These are phyloP conservation scores for Amaurobius ferox DNA, from an alignment of 2,888 invertebrate species.

Conservation along the genomic window DNA sequence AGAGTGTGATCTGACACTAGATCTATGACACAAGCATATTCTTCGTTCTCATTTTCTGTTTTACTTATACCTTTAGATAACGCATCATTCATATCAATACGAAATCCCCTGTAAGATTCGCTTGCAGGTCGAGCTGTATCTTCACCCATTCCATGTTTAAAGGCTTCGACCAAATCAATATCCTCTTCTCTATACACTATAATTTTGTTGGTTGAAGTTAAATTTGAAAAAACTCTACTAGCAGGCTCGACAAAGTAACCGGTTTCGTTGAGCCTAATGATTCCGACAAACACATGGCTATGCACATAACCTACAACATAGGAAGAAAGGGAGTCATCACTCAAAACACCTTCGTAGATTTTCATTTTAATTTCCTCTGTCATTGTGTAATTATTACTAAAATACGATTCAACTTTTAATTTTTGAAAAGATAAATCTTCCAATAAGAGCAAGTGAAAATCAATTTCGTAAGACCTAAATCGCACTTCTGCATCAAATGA, in stretches of 20 bases:
- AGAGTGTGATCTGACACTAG: conserved; percentile 76
- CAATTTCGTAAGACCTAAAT: background rate
- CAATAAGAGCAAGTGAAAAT: background rate
- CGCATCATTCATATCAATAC: too few relatives aligned
- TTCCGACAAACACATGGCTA: conserved; percentile 28
- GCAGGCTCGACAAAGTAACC: conserved; percentile 50
- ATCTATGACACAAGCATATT: conserved; percentile 73
- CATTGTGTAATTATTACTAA: background rate
- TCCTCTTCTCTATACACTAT: conserved; percentile 46
- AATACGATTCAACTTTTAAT: background rate
- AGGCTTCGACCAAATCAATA: background rate
- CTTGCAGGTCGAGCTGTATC: too few relatives aligned
- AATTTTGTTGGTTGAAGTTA: background rate
- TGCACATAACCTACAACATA: conserved; percentile 31
- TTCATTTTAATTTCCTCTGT: background rate
- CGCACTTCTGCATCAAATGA: background rate
- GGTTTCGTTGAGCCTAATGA: background rate
- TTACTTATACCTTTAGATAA: conserved; percentile 10
- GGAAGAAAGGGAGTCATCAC: background rate
- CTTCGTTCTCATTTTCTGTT: background rate
- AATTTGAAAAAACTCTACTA: background rate
- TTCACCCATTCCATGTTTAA: too few relatives aligned
- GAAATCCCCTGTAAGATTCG: too few relatives aligned
- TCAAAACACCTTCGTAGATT: conserved; percentile 34
- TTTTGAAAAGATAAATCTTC: background rate